Evolutionary conservation across 92 coral and sea anemone species (phyloP).

Genomic region (Zoanthus solanderi): DNA sequence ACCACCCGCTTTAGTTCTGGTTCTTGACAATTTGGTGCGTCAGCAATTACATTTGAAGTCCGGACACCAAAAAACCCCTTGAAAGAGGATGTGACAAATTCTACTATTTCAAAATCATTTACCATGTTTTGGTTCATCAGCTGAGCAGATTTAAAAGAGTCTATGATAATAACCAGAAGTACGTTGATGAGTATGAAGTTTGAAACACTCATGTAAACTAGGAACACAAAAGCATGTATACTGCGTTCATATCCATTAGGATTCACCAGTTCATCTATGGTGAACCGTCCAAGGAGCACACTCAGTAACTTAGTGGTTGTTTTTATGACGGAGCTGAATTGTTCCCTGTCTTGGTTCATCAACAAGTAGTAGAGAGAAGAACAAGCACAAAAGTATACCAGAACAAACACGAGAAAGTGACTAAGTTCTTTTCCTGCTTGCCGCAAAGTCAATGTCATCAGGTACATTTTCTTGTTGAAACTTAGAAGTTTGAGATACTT

Average conservation of each 20-base stretch:
- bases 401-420: constrained; percentile 64
- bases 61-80: constrained; percentile 82
- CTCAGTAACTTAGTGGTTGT: constrained; percentile 83
- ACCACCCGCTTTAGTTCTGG: background rate
- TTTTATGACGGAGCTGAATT: constrained; percentile 72
- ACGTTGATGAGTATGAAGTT: constrained; percentile 84
- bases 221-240: constrained; percentile 72
- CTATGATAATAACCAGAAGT: constrained; percentile 80
- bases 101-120: constrained; percentile 88
- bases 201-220: constrained; percentile 78
- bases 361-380: constrained; percentile 73
- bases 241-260: constrained; percentile 54
- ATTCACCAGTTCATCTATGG: constrained; percentile 65
- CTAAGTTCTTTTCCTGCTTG: constrained; percentile 75
- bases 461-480: constrained; percentile 91
- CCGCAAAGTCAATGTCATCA: constrained; percentile 78
- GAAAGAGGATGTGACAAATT: constrained; percentile 69
- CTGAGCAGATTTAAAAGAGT: constrained; percentile 75
- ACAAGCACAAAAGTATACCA: constrained; percentile 75
- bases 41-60: constrained; percentile 40
- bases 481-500: constrained; percentile 83
- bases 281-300: constrained; percentile 84
- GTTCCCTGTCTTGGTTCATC: constrained; percentile 67
- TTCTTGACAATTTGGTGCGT: background rate
- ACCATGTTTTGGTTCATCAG: constrained; percentile 51